A percentile compares a stretch with the other conserved stretches of the same genome.
Evolutionary conservation across 2,797 vertebrate species (phyloP).

Genomic region (Borostomias antarcticus): DNA sequence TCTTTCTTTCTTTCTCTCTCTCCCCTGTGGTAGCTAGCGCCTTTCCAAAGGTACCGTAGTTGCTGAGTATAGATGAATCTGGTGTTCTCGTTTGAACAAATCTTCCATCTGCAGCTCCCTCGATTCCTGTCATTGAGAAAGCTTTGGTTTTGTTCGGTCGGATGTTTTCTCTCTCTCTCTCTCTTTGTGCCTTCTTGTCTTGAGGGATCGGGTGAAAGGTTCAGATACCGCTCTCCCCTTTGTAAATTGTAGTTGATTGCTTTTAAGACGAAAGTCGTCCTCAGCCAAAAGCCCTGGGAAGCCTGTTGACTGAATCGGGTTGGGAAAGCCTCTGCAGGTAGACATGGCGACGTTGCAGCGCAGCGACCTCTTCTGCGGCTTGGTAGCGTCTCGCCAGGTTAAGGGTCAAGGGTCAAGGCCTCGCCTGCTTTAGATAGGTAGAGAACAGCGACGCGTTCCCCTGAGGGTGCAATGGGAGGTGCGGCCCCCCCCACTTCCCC

Average conservation of each 20-base stretch:
- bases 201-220: conserved; percentile 72
- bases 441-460: conserved; percentile 67
- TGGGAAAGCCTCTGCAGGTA: conserved; percentile 50
- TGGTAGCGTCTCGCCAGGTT: conserved; percentile 73
- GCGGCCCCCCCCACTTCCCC: conserved; percentile 46
- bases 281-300: conserved; percentile 55
- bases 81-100: too few species aligned
- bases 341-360: conserved; percentile 58
- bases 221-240: conserved; percentile 73
- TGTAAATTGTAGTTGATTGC: conserved; percentile 76
- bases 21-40: background rate
- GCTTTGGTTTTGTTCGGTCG: conserved; percentile 27
- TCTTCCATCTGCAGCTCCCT: background rate
- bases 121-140: background rate
- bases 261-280: conserved; percentile 75
- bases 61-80: too few species aligned
- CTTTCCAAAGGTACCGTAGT: too few species aligned
- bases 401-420: conserved; percentile 68
- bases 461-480: conserved; percentile 64
- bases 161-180: conserved; percentile 31
- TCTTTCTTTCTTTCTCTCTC: conserved; percentile 30
- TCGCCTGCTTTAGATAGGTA: conserved; percentile 59
- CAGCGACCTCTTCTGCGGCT: conserved; percentile 68
- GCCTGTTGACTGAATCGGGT: conserved; percentile 55
- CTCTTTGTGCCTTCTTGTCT: conserved; percentile 47